Percentiles rank a stretch among this genome's conserved stretches.
Conservation (phyloP, 2,113 vertebrate species). For the Emberiza fucata region DNA sequence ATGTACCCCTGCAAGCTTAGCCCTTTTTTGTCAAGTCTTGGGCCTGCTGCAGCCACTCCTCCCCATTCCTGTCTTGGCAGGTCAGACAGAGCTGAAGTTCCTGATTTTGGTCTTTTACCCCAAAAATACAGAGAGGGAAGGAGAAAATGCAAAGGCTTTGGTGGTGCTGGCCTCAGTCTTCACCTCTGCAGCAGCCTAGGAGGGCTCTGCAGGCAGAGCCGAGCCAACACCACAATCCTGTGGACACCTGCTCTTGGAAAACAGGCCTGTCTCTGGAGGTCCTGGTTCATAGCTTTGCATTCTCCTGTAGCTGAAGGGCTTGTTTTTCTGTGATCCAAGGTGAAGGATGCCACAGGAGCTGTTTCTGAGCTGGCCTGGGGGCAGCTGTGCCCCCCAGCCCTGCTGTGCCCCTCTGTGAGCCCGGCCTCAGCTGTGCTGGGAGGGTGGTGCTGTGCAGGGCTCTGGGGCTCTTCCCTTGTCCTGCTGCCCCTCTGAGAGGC, state of each 20-base stretch:
- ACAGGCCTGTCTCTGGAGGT: neutral
- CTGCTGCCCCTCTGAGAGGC: rapidly evolving
- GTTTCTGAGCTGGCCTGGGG: neutral
- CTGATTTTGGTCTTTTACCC: neutral
- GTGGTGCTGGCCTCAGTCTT: neutral
- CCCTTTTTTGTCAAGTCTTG: neutral
- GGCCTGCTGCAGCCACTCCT: neutral
- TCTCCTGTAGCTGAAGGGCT: neutral
- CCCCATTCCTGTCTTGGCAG: neutral
- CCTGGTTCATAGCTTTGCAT: neutral
- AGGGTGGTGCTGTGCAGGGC: neutral
- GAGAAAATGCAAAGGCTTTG: neutral
- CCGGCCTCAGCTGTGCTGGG: neutral
- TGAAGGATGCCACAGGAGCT: neutral
- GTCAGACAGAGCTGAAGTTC: neutral
- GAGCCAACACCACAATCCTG: neutral
- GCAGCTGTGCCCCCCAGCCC: neutral
- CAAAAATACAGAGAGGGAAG: neutral
- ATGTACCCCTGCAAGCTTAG: neutral
- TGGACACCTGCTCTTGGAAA: neutral
- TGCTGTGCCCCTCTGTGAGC: neutral
- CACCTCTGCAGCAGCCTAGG: neutral
- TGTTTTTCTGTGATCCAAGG: neutral
- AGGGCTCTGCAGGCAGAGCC: neutral
- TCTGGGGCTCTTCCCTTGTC: rapidly evolving